Evolutionary conservation across 1,140 invertebrate genomes (phyloP).

Genomic region (Drosophila ercepeae): DNA sequence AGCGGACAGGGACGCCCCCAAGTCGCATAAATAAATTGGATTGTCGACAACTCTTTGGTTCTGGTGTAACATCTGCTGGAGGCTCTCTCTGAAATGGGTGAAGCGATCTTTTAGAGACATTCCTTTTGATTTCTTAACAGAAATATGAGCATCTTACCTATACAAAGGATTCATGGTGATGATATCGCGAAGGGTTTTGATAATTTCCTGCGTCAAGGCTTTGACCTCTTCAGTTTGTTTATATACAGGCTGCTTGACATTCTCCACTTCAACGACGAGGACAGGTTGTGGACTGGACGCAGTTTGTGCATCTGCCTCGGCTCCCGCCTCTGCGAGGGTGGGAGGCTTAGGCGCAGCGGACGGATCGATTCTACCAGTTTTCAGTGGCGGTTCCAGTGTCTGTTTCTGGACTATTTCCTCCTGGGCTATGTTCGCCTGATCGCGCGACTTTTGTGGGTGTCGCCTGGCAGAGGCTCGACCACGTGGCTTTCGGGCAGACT

Average conservation of each 20-base stretch:
- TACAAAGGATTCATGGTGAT: slow-evolving; percentile 98
- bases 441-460: slow-evolving; percentile 17
- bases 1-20: slow-evolving; percentile 97
- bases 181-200: slow-evolving; percentile 98
- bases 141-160: slow-evolving; percentile 79
- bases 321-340: not conserved
- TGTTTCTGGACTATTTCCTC: slow-evolving; percentile 43
- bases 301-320: slow-evolving; percentile 58
- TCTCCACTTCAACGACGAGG: slow-evolving; percentile 98
- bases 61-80: slow-evolving; percentile 97
- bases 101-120: too few species aligned
- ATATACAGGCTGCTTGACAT: slow-evolving; percentile 95
- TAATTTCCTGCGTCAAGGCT: slow-evolving; percentile 97
- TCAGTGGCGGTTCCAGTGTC: slow-evolving; percentile 47
- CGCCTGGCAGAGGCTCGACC: slow-evolving; percentile 32
- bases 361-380: slow-evolving; percentile 37
- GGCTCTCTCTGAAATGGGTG: slow-evolving; percentile 87
- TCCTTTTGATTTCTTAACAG: too few species aligned
- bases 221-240: slow-evolving; percentile 97
- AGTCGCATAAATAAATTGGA: slow-evolving; percentile 98
- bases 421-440: slow-evolving; percentile 15
- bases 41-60: slow-evolving; percentile 98
- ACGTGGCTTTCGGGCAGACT: slow-evolving; percentile 84
- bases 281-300: slow-evolving; percentile 84
- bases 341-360: slow-evolving; percentile 4